These are phyloP conservation scores for Motacilla tschutschensis DNA, from an alignment of 2,113 vertebrate genomes.

Conservation along the genomic window DNA sequence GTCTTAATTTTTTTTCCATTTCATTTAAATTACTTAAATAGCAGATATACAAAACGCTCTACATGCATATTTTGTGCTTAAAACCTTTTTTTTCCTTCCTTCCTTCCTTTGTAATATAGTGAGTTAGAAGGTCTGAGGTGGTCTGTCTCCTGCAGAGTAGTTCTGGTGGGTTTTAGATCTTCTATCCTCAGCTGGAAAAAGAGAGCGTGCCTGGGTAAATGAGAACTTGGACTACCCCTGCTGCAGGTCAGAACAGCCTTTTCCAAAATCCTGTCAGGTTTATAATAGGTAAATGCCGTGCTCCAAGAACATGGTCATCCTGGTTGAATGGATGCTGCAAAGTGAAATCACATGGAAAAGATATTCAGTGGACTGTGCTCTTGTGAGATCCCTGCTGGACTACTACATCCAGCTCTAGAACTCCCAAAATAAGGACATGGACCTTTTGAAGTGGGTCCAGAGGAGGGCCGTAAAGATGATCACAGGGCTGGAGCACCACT, in stretches of 20 bases:
- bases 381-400: background rate
- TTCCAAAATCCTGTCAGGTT: background rate
- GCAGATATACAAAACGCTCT: background rate
- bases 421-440: background rate
- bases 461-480: background rate
- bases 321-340: background rate
- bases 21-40: background rate
- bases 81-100: background rate
- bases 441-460: background rate
- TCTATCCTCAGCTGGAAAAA: background rate
- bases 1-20: background rate
- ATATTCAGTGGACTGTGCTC: background rate
- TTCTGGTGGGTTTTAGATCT: background rate
- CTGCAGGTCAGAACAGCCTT: background rate
- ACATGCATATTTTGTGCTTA: background rate
- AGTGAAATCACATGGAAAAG: background rate
- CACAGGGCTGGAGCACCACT: background rate
- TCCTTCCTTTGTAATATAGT: background rate
- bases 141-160: background rate
- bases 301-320: background rate
- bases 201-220: background rate
- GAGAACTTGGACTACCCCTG: background rate
- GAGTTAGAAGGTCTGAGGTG: background rate
- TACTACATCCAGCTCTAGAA: background rate
- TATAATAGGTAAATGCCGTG: background rate